Base-by-base conservation (phyloP, 2,888 invertebrate species). In the Tachina fera region DNA sequence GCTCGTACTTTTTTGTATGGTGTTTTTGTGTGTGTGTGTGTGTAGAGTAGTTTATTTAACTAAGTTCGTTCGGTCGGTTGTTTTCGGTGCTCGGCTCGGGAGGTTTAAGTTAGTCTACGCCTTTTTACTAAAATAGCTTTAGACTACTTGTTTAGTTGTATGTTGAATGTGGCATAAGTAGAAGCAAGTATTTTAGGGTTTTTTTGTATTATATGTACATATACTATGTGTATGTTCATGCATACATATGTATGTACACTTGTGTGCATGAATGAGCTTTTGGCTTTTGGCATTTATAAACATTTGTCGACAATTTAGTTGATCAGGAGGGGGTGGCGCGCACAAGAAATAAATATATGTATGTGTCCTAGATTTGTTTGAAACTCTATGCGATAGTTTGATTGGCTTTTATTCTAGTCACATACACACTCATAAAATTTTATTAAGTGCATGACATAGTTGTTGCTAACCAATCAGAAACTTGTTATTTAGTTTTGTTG, bases 331-430 rank as follows among this genome's bases (percentile, higher is more conserved):
- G 89, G 89, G 88, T 88, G 87, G 88, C 87, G 89, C 88, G 85
- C 87, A 79, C 78, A 88, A 87, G 86, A 89, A 88, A 56, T 51
- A 31, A 31, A 6, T 31, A 2, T 31, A 31, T 31, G 6, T 31
- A 89, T 88, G 88, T 91, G 92, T 91, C 91, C 92, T 92, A 92
- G 91, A 92, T 91, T 89, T 92, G 91, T 92, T 92, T 91, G n/a
- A 90, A 92, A 61, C 90, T 90, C 90, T 91, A 91, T 92, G 91
- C 92, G 92, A 92, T 92, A 92, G 92, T 92, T 92, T 92, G 92
- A 92, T 92, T 92, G 92, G 92, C 92, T 90, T 92, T 90, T 83
- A 84, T 80, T 83, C 79, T 86, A 82, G 86, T 80, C 83, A 63
- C 82, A 83, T 68, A 80, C 67, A 84, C 83, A 85, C 68, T 13